Percentiles rank a stretch among this genome's conserved stretches.
These are phyloP conservation scores for Agonum fuliginosum DNA, from an alignment of 2,888 invertebrate genomes.

Conservation along the genomic window DNA sequence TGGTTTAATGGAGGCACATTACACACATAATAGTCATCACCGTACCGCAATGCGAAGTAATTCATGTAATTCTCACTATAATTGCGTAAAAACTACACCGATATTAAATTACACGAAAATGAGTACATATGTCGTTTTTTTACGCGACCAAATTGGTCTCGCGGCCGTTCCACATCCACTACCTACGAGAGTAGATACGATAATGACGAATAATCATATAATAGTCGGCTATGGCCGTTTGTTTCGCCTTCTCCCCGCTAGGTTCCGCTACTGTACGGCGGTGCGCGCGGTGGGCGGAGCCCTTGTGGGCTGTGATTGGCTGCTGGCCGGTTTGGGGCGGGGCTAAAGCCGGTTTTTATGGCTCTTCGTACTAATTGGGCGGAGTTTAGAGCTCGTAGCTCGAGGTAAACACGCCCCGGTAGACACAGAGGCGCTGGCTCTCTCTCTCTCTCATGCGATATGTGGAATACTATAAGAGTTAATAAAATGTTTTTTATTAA, in stretches of 20 bases:
- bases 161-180: conserved; percentile 72
- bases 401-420: conserved; percentile 66
- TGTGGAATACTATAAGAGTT: conserved; percentile 11
- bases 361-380: conserved; percentile 63
- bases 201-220: conserved; percentile 75
- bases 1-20: conserved; percentile 56
- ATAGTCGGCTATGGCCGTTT: conserved; percentile 71
- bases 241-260: conserved; percentile 71
- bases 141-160: conserved; percentile 71
- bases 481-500: conserved; percentile 48
- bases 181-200: conserved; percentile 74
- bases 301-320: conserved; percentile 67
- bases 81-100: conserved; percentile 72
- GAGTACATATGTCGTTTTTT: conserved; percentile 72
- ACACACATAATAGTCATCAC: conserved; percentile 57
- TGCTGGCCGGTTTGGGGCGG: conserved; percentile 61
- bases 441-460: conserved; percentile 19
- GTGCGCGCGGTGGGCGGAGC: conserved; percentile 64
- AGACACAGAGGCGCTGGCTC: conserved; percentile 71
- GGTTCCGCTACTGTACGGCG: conserved; percentile 72
- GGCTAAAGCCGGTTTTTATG: conserved; percentile 67
- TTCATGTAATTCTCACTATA: conserved; percentile 73
- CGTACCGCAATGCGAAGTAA: conserved; percentile 65
- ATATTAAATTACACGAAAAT: conserved; percentile 74
- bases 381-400: conserved; percentile 64